These are phyloP conservation scores for Probaryconus sp. DNA, from an alignment of 1,140 invertebrate species.

Conservation along the genomic window DNA sequence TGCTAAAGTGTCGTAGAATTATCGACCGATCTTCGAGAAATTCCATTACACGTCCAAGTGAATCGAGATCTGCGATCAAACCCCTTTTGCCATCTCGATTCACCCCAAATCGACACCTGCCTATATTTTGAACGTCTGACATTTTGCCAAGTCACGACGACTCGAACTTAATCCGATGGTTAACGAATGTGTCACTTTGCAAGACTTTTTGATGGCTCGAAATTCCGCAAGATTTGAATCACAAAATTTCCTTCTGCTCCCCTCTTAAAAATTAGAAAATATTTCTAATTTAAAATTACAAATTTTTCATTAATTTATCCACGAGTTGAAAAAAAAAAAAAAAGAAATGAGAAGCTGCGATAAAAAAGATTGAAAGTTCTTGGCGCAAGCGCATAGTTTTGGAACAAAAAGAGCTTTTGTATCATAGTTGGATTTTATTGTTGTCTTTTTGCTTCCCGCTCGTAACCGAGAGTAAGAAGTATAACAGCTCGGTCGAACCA, in stretches of 20 bases:
- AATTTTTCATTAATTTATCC: too few species aligned
- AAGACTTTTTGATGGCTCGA: conserved; percentile 29
- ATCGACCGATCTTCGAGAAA: conserved; percentile 32
- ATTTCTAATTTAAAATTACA: too few species aligned
- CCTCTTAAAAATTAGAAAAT: too few species aligned
- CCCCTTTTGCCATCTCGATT: conserved; percentile 36
- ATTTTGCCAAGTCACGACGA: conserved; percentile 65
- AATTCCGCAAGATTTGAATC: conserved; percentile 17
- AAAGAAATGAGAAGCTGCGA: too few species aligned
- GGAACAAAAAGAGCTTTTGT: conserved; percentile 14
- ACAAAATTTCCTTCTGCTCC: too few species aligned
- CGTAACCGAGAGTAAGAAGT: conserved; percentile 55
- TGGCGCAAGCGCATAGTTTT: neutral
- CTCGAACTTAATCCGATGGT: conserved; percentile 44
- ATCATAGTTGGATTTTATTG: conserved; percentile 40
- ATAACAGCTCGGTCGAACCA: conserved; percentile 44
- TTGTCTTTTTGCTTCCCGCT: conserved; percentile 33
- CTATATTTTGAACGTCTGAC: conserved; percentile 52
- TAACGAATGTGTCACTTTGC: conserved; percentile 59
- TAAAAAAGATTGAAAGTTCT: too few species aligned
- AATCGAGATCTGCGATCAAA: conserved; percentile 51
- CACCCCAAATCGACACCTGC: conserved; percentile 73
- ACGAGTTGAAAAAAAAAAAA: too few species aligned
- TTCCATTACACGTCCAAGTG: conserved; percentile 24
- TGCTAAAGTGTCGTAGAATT: conserved; percentile 10